These are phyloP conservation scores for Cordilura impudica DNA, from an alignment of 2,888 invertebrate genomes.

Conservation along the genomic window DNA sequence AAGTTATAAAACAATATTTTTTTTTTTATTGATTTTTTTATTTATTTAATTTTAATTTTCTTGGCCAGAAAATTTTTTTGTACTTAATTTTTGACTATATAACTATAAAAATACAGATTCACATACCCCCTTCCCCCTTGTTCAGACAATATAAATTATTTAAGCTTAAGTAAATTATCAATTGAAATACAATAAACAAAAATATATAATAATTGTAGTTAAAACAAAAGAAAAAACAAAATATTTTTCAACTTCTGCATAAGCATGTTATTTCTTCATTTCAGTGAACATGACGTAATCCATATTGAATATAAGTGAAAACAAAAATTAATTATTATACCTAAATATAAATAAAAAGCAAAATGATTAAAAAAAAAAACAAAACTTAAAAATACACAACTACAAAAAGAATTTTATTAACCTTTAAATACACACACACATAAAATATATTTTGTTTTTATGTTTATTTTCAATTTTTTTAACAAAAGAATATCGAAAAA, in stretches of 20 bases:
- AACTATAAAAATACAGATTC: slow-evolving; percentile 1
- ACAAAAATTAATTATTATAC: slow-evolving; percentile 31
- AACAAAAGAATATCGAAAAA: background rate
- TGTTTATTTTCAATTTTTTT: slow-evolving; percentile 25
- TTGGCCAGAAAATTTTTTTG: too few species aligned
- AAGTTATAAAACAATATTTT: too few species aligned
- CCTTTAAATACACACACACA: slow-evolving; percentile 7
- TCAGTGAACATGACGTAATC: slow-evolving; percentile 34
- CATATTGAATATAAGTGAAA: slow-evolving; percentile 10
- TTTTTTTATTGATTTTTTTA: too few species aligned
- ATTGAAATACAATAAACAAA: background rate
- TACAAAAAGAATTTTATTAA: slow-evolving; percentile 59
- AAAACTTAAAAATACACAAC: slow-evolving; percentile 26
- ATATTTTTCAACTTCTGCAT: slow-evolving; percentile 21
- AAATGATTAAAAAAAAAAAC: slow-evolving; percentile 28
- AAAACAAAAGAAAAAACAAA: background rate
- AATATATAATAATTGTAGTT: slow-evolving; percentile 19
- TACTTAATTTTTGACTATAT: slow-evolving; percentile 35
- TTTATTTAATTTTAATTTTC: too few species aligned
- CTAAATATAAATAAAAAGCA: slow-evolving; percentile 48
- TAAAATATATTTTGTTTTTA: slow-evolving; percentile 17
- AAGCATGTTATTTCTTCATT: slow-evolving; percentile 58
- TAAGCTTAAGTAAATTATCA: slow-evolving; percentile 34
- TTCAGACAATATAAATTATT: slow-evolving; percentile 10
- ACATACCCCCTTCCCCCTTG: background rate